Conservation (phyloP, 2,113 vertebrate species). For the Phylloscopus trochilus region DNA sequence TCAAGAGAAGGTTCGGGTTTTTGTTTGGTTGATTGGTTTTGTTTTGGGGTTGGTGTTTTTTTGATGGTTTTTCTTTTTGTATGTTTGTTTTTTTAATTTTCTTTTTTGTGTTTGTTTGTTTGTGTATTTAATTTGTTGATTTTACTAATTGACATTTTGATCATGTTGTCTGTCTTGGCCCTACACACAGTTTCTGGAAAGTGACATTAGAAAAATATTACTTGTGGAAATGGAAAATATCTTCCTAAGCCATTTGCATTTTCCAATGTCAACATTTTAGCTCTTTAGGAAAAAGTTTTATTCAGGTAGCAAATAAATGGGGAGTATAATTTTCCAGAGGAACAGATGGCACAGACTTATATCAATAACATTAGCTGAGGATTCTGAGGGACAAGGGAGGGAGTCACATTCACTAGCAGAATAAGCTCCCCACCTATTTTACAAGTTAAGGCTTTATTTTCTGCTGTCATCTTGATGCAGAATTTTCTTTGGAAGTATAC, state of each 20-base stretch:
- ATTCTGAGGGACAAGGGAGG: not conserved
- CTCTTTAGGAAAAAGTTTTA: not conserved
- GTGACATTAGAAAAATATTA: not conserved
- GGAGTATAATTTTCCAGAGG: not conserved
- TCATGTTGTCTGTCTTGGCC: not conserved
- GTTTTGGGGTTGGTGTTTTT: too few species aligned
- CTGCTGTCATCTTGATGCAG: not conserved
- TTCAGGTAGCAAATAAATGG: not conserved
- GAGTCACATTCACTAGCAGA: not conserved
- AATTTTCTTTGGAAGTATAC: not conserved
- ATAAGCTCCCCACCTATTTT: not conserved
- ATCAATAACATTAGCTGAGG: not conserved
- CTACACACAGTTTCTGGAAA: not conserved
- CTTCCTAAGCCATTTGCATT: not conserved
- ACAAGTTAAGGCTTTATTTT: not conserved
- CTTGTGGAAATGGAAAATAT: not conserved
- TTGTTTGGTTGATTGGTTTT: rapidly evolving
- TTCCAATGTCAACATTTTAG: not conserved
- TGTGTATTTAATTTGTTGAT: not conserved
- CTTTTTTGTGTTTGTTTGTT: too few species aligned
- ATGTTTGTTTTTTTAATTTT: too few species aligned
- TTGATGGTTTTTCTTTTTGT: too few species aligned
- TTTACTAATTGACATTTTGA: not conserved
- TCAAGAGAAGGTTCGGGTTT: not conserved
- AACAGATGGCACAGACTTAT: not conserved